These are phyloP conservation scores for Nebria ingens DNA, from an alignment of 1,140 invertebrate genomes.

Conservation along the genomic window DNA sequence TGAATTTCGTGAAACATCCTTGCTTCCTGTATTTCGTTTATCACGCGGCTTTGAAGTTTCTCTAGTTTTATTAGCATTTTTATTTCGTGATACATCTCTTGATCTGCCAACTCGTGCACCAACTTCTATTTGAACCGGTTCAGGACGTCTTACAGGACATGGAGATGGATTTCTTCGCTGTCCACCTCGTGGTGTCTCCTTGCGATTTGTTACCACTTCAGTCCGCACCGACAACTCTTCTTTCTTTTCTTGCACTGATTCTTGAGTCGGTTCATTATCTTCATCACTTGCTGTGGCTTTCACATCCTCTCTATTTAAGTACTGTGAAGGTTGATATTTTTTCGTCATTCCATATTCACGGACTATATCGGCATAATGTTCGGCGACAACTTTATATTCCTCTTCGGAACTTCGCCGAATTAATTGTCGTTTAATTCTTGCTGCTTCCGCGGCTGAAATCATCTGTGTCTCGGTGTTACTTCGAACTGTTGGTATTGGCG, in stretches of 20 bases:
- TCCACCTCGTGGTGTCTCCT: not conserved
- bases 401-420: constrained; percentile 35
- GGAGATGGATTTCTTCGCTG: not conserved
- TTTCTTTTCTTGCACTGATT: constrained; percentile 13
- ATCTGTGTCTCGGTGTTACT: constrained; percentile 3
- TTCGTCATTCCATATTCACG: constrained; percentile 46
- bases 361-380: constrained; percentile 72
- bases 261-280: constrained; percentile 20
- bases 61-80: not conserved
- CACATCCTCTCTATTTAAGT: constrained; percentile 43
- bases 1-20: not conserved
- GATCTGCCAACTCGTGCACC: no score
- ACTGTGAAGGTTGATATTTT: constrained; percentile 34
- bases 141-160: constrained; percentile 1
- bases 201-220: not conserved
- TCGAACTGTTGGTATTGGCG: not conserved
- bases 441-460: constrained; percentile 24
- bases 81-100: not conserved
- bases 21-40: no score
- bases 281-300: constrained; percentile 44
- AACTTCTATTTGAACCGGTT: no score
- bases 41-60: no score
- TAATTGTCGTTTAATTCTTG: constrained; percentile 27
- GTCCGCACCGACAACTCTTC: not conserved
- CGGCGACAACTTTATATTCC: constrained; percentile 56